Evolutionary conservation across 2,113 vertebrate genomes (phyloP), one percentile per base, ranked within the genome.

Genomic region (Microtus pennsylvanicus): DNA sequence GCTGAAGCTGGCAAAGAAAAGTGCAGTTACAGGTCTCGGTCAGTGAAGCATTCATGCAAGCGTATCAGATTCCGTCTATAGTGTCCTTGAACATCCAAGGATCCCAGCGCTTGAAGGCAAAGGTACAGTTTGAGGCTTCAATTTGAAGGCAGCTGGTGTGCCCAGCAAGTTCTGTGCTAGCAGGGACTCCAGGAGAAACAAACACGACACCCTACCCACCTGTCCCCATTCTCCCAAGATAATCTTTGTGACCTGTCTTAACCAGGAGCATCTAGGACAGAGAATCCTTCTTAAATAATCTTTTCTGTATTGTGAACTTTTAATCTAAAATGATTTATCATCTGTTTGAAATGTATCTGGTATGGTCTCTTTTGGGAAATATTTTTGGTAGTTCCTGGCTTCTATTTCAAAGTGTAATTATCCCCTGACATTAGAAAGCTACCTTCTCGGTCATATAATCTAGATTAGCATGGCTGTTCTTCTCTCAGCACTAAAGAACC

Each of bases 281-380:
- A 8, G 4, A 72, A 91, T 42, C 33, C 17, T 72, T 72, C 52
- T 52, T 38, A 52, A 69, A 67, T 3, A 42, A n/a, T 76, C 26
- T n/a, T 61, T 86, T n/a, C 80, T 87, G n/a, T 6, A 78, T 75
- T 30, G 24, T 14, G 87, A 74, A 55, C 33, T 58, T 81, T 55
- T 80, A 89, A 89, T 21, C 17, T 78, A 93, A 87, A 63, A n/a
- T 58, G 77, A 65, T 58, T 86, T 80, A 63, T 86, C 42, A 74
- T 72, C 13, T 74, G 35, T 17, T 78, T 61, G 33, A 89, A 45
- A 75, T 50, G n/a, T 4, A 55, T 28, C 11, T 74, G 65, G 4
- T 38, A 38, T 80, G n/a, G 47, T 33, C 3, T 50, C 17, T 13
- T 58, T 90, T 93, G 58, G 33, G 35, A 90, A 83, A 47, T 13